phyloP scores from a whole-genome alignment of 1,140 invertebrate genomes.

The Callitettix versicolor region DNA sequence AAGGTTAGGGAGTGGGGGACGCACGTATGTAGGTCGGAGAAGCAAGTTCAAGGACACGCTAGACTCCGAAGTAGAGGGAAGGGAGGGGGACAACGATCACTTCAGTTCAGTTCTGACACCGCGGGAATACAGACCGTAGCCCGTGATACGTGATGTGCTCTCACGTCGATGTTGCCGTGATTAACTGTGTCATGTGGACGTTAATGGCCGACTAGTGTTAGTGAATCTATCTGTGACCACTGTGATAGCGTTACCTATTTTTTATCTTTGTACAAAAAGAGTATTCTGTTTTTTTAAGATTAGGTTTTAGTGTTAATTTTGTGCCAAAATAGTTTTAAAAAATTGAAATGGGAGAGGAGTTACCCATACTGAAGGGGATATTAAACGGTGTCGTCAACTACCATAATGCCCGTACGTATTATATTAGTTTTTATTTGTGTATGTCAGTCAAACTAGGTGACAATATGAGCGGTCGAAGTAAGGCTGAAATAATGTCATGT shows the following conservation, averaged over 20 bases:
- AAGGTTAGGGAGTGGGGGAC: conserved; percentile 15
- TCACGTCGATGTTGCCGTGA: background rate
- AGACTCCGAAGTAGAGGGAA: background rate
- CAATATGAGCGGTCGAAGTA: too few relatives aligned
- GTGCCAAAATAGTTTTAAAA: conserved; percentile 2
- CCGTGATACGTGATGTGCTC: background rate
- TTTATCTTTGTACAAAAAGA: background rate
- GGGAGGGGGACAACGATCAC: conserved; percentile 1
- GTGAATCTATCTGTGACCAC: background rate
- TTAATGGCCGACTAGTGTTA: background rate
- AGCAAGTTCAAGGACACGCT: conserved; percentile 25
- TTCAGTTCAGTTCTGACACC: conserved; percentile 12
- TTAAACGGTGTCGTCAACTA: conserved; percentile 78
- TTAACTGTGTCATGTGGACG: conserved; percentile 6
- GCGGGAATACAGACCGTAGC: conserved; percentile 4
- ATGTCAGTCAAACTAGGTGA: too few relatives aligned
- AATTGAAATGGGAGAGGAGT: conserved; percentile 62
- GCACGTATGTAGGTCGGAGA: conserved; percentile 24
- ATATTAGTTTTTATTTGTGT: conserved; percentile 19
- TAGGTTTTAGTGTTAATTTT: background rate
- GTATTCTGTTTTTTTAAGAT: background rate
- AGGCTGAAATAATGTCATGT: too few relatives aligned
- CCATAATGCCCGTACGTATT: conserved; percentile 80
- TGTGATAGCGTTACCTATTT: background rate
- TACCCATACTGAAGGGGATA: conserved; percentile 78